Evolutionary conservation across 1,140 invertebrate species (phyloP), one percentile per base, ranked within the genome.

Genomic region (Bemisia tabaci): DNA sequence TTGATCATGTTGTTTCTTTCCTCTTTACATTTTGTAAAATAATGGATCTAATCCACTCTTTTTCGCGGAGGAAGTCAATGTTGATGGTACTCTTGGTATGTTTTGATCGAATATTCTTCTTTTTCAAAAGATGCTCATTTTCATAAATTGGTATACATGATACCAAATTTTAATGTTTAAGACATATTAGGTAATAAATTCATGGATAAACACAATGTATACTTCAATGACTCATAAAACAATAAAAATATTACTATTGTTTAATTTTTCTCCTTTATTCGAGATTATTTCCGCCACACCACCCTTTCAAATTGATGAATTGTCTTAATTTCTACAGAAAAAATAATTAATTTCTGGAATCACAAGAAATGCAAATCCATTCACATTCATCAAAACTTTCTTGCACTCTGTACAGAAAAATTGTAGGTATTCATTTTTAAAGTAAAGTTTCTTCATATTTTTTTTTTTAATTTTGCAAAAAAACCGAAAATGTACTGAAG

Each of bases 201-300:
- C 33, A 48, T 48, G 33, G 33, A 48, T 48, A 48, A 48, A 48
- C 33, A 48, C 33, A 48, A 48, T 48, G 33, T 48, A 48, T 48
- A 48, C 33, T 48, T 48, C 33, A 48, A 48, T 48, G 33, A 48
- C 33, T 48, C 33, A 48, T 48, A 48, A 48, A 48, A 48, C 33
- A 48, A 48, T 48, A 48, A 48, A 48, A 48, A 48, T 48, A 48
- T 48, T 48, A 48, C 33, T 48, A 48, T 48, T 48, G 33, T 48
- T 48, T 48, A 48, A 48, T 9, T 9, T 48, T 48, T 48, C 17
- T 48, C 5, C 17, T 17, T 48, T 48, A 48, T 48, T n/a, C n/a
- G n/a, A n/a, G n/a, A n/a, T n/a, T n/a, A n/a, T n/a, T n/a, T n/a
- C n/a, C n/a, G n/a, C n/a, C n/a, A n/a, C n/a, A n/a, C n/a, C n/a